Base-by-base conservation (phyloP, 2,797 vertebrate genomes). In the Anguilla marmorata region DNA sequence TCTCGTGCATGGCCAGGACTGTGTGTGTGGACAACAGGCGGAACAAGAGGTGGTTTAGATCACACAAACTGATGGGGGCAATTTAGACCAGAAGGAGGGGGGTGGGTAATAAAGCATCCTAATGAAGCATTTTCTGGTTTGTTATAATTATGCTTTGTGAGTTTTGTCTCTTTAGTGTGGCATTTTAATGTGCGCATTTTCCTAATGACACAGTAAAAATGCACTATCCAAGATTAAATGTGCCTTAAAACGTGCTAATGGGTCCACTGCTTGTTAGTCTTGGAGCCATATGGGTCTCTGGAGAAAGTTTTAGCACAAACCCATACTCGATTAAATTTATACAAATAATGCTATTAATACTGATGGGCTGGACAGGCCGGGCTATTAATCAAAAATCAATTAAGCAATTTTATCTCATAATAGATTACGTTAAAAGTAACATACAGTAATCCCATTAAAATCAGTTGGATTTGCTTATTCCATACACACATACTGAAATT, bases 1-100 rank as follows among this genome's bases (percentile, higher is more conserved):
- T 99, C 95, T 99, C 98, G 21, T 99, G 98, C 98, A 99, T 98
- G 85, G 98, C 98, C 96, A 99, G 92, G 93, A 99, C 98, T 99
- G 94, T 48, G 7, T 24, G 6, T 24, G 41, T 24, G 76, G 9
- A 48, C 16, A 80, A 48, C 7, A n/a, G 24, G 16, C 24, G 27
- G 21, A 82, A 82, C 45, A 37, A 33, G 11, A 33, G 21, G 33
- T 12, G 14, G 21, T 30, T 84, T 58, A 33, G 12, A 84, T 12
- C 21, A 83, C 4, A 7, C 63, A 82, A 82, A 82, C 14, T 37
- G 72, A 33, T 33, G 72, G 30, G 27, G 3, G 72, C 33, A 76
- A 21, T 33, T 76, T 16, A 76, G 63, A 69, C 24, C 24, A 27
- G 63, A 0, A n/a, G 24, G 63, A 27, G 12, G 69, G 24, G 27